Evolutionary conservation across 2,888 invertebrate species (phyloP), one percentile per base, ranked within the genome.

Genomic region (Archips crataeganus): DNA sequence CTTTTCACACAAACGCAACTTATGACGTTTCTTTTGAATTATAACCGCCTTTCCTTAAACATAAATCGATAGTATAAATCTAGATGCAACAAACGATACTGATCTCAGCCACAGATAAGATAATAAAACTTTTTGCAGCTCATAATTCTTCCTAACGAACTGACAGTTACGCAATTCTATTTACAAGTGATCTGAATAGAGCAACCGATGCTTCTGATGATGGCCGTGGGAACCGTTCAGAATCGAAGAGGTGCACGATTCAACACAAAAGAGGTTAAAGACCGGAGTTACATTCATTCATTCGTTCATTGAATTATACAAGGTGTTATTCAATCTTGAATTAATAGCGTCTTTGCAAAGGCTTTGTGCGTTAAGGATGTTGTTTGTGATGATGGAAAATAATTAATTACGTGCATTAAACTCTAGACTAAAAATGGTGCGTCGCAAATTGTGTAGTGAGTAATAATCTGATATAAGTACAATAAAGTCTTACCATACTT

Each of bases 291-390:
- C 15, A 51, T 67, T 57, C 62, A 67, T 57, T 72, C 65, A 36
- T 62, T 39, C 15, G 6, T 49, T 64, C 45, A 47, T 63, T 70
- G 61, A 67, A 57, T 67, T 62, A 51, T 61, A 64, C 54, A 60
- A 66, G 49, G 49, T 49, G 67, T 72, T 67, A 67, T 67, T 47
- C 62, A 72, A 72, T 57, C 57, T 72, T 32, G 57, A 32, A 66
- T 61, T 71, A 71, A 70, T 63, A 10, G 54, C 9, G 54, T 51
- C 63, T 63, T 70, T 70, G 42, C 54, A 54, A 54, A 54, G 51
- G 23, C 51, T 23, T 51, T 9, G 10, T 42, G 39, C 8, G 5
- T 39, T 39, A 47, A 32, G 10, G 8, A 54, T 42, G 62, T 54
- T 10, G 32, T 63, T 57, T 63, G 61, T 54, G 32, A 32, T 10